Evolutionary conservation across 2,113 vertebrate genomes (phyloP).

Genomic region (Gallinago paraguaiae): DNA sequence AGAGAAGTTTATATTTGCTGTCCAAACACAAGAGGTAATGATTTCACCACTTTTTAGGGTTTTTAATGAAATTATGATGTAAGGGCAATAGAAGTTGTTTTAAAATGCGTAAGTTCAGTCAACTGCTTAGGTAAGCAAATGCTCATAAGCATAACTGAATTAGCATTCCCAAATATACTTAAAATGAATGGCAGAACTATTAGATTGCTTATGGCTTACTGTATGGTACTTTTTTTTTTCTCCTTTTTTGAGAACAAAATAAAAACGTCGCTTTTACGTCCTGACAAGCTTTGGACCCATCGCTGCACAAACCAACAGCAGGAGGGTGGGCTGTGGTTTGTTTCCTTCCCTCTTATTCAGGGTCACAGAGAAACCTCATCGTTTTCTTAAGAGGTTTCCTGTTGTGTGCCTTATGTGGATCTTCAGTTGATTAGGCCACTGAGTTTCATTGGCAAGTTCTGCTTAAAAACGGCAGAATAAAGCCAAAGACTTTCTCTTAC

Average conservation of each 20-base stretch:
- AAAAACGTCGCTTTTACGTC: neutral
- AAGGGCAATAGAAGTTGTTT: neutral
- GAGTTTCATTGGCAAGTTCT: neutral
- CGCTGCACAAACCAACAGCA: neutral
- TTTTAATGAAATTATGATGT: neutral
- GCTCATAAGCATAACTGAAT: neutral
- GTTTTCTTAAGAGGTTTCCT: neutral
- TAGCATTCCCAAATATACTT: neutral
- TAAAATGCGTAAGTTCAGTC: neutral
- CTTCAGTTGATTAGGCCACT: neutral
- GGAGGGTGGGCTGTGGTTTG: neutral
- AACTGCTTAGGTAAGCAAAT: neutral
- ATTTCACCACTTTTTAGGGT: neutral
- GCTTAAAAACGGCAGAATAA: neutral
- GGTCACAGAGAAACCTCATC: neutral
- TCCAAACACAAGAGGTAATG: constrained; percentile 3
- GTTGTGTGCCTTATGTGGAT: neutral
- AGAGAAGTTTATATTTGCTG: neutral
- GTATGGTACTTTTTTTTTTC: neutral
- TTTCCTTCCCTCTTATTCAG: neutral
- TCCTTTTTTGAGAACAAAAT: neutral
- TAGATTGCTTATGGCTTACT: neutral
- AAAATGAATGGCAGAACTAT: neutral
- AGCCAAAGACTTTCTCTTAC: neutral
- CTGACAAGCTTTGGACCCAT: neutral